phyloP scores from a whole-genome alignment of 1,140 invertebrate genomes.

The Ceratina calcarata region DNA sequence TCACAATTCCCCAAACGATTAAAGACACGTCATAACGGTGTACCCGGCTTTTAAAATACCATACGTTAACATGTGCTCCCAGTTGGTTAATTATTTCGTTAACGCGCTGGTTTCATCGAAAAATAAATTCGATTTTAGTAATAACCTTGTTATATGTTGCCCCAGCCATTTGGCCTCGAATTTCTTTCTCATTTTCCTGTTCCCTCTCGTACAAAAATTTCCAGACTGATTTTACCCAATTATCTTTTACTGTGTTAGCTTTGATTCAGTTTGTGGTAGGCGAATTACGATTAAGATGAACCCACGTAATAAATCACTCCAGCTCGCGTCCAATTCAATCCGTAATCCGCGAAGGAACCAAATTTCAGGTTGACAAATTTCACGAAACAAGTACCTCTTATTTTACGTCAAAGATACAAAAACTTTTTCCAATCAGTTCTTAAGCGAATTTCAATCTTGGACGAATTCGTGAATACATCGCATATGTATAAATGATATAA shows the following conservation, averaged over 20 bases:
- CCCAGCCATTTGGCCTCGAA: not conserved
- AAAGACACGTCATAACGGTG: not conserved
- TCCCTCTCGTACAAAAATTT: not conserved
- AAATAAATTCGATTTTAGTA: conserved; percentile 20
- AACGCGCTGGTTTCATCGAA: conserved; percentile 5
- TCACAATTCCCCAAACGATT: not conserved
- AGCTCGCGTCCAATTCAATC: not conserved
- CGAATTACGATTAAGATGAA: not conserved
- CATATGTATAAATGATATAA: too few species aligned
- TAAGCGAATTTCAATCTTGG: too few species aligned
- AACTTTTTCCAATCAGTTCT: too few species aligned
- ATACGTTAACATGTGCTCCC: not conserved
- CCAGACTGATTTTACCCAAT: not conserved
- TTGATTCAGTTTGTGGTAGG: not conserved
- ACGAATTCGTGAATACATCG: too few species aligned
- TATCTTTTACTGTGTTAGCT: not conserved
- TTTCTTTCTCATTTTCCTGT: not conserved
- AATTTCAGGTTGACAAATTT: too few species aligned
- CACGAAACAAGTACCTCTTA: too few species aligned
- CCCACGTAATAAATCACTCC: not conserved
- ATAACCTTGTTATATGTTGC: conserved; percentile 8
- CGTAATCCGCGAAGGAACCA: not conserved
- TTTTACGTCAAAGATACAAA: too few species aligned
- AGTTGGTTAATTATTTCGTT: not conserved
- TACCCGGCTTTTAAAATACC: not conserved